phyloP scores from a whole-genome alignment of 2,888 invertebrate genomes.

The Pheosia tremula region DNA sequence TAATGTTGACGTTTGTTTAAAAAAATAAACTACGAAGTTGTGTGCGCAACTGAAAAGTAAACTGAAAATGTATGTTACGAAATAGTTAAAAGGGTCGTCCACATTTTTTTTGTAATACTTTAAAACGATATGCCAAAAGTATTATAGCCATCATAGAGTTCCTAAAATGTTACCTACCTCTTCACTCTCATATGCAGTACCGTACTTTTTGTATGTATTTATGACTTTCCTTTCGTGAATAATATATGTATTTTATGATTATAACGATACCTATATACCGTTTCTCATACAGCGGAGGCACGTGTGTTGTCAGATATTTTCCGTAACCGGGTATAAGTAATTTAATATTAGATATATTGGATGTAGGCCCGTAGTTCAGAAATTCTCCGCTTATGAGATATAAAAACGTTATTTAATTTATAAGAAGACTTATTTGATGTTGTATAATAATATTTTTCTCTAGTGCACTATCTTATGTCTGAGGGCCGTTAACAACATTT shows the following conservation, averaged over 20 bases:
- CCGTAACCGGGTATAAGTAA: slow-evolving; percentile 16
- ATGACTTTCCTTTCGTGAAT: slow-evolving; percentile 6
- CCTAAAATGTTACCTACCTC: neutral
- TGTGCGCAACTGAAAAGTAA: neutral
- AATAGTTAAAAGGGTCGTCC: no score
- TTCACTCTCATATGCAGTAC: slow-evolving; percentile 1
- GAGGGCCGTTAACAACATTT: slow-evolving; percentile 1
- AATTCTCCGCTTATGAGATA: slow-evolving; percentile 20
- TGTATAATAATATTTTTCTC: slow-evolving; percentile 12
- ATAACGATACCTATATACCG: slow-evolving; percentile 5
- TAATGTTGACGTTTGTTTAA: neutral
- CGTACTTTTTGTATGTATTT: neutral
- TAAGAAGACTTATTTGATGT: slow-evolving; percentile 6
- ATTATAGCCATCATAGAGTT: neutral
- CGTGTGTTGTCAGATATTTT: slow-evolving; percentile 8
- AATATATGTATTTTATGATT: slow-evolving; percentile 8
- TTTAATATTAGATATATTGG: slow-evolving; percentile 24
- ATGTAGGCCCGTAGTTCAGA: slow-evolving; percentile 17
- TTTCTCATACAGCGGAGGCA: slow-evolving; percentile 4
- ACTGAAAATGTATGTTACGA: neutral
- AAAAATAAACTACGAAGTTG: neutral
- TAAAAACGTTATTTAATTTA: slow-evolving; percentile 25
- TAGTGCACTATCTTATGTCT: neutral
- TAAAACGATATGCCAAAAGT: no score
- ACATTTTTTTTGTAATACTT: no score